Evolutionary conservation across 2,797 vertebrate genomes (phyloP).

Genomic region (Scolopax bukidnonensis): DNA sequence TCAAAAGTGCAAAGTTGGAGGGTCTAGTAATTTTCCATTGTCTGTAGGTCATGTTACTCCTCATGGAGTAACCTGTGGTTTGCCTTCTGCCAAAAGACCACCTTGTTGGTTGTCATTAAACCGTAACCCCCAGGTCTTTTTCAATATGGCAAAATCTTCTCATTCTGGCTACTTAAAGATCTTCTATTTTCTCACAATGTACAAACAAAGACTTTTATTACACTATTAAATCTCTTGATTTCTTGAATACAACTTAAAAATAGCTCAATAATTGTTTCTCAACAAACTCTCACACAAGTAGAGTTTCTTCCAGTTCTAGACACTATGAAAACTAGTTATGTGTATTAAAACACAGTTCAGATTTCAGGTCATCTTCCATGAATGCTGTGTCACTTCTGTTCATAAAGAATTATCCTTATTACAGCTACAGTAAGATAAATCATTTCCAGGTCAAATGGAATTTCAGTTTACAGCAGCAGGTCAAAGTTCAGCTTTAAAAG

Average conservation of each 20-base stretch:
- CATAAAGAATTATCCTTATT: background rate
- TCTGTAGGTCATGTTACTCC: background rate
- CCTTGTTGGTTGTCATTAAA: background rate
- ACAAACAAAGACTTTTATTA: background rate
- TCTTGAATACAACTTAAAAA: background rate
- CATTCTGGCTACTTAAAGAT: background rate
- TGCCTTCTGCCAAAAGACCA: background rate
- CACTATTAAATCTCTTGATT: background rate
- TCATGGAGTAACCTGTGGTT: background rate
- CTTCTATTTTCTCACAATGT: background rate
- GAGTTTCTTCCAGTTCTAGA: background rate
- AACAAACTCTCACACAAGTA: background rate
- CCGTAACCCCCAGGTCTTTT: background rate
- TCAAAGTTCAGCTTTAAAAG: constrained; percentile 14
- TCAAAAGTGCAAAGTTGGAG: background rate
- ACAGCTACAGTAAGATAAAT: background rate
- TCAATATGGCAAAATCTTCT: background rate
- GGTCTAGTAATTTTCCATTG: background rate
- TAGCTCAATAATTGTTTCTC: background rate
- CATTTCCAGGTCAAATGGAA: background rate
- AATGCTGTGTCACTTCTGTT: background rate
- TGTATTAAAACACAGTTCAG: background rate
- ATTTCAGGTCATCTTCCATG: background rate
- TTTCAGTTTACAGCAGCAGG: background rate
- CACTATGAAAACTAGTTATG: background rate